Conservation (phyloP, 2,113 vertebrate genomes). For the Fulmarus glacialis region DNA sequence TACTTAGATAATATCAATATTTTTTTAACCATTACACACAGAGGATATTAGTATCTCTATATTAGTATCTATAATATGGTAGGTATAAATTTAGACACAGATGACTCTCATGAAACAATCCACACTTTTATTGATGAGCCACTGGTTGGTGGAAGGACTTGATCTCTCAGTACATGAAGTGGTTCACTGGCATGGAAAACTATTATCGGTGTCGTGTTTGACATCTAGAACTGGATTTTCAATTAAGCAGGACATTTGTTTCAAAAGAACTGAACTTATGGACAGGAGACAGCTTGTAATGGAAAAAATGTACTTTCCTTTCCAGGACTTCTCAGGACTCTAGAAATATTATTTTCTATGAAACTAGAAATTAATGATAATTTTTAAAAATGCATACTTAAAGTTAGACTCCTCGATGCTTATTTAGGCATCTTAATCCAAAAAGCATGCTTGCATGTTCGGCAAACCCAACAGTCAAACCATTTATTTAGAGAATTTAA, state of each 20-base stretch:
- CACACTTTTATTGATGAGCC: neutral
- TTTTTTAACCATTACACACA: neutral
- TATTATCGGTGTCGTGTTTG: neutral
- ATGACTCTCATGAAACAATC: neutral
- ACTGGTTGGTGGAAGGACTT: neutral
- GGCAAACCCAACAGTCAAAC: neutral
- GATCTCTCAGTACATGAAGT: neutral
- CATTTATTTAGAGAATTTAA: neutral
- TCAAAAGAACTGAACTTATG: neutral
- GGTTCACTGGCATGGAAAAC: neutral
- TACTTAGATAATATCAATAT: neutral
- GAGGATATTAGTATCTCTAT: neutral
- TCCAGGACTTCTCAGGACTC: neutral
- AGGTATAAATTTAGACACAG: neutral
- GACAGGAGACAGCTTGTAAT: neutral
- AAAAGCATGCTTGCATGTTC: neutral
- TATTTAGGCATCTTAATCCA: neutral
- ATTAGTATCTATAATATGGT: neutral
- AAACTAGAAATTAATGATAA: neutral
- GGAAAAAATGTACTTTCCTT: neutral
- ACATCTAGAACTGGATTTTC: neutral
- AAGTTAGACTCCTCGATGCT: neutral
- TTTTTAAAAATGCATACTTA: neutral
- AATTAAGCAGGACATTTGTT: neutral
- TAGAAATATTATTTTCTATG: neutral